Evolutionary conservation across 2,113 vertebrate species (phyloP).

Genomic region (Irena cyanogastra): DNA sequence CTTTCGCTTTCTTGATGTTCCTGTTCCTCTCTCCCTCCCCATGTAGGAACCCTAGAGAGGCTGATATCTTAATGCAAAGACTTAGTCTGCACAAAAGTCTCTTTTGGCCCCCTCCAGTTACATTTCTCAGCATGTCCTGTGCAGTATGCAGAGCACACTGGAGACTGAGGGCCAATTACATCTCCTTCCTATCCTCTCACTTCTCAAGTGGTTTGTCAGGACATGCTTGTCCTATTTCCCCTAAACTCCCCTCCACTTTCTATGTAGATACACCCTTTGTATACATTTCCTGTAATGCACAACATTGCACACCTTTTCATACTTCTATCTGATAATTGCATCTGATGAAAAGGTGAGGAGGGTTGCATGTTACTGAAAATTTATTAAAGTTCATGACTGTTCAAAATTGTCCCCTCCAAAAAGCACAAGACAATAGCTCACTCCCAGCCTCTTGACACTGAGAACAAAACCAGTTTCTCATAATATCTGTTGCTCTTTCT

Average conservation of each 20-base stretch:
- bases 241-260: not conserved
- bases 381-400: not conserved
- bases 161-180: not conserved
- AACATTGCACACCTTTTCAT: fast-evolving
- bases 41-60: not conserved
- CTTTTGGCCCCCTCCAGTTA: not conserved
- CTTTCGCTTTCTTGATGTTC: not conserved
- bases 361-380: not conserved
- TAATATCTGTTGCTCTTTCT: not conserved
- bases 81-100: not conserved
- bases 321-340: not conserved
- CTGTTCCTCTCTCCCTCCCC: not conserved
- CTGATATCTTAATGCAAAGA: not conserved
- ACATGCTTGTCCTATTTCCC: not conserved
- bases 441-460: not conserved
- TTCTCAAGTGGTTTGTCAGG: not conserved
- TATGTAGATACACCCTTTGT: not conserved
- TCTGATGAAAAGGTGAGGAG: not conserved
- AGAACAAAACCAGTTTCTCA: not conserved
- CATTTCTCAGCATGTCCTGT: not conserved
- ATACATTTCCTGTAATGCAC: not conserved
- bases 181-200: not conserved
- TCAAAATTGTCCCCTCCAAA: not conserved
- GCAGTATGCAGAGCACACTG: not conserved
- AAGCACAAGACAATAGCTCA: not conserved